Evolutionary conservation across 2,888 invertebrate genomes (phyloP), one percentile per base, ranked within the genome.

Genomic region (Thelaira solivaga): DNA sequence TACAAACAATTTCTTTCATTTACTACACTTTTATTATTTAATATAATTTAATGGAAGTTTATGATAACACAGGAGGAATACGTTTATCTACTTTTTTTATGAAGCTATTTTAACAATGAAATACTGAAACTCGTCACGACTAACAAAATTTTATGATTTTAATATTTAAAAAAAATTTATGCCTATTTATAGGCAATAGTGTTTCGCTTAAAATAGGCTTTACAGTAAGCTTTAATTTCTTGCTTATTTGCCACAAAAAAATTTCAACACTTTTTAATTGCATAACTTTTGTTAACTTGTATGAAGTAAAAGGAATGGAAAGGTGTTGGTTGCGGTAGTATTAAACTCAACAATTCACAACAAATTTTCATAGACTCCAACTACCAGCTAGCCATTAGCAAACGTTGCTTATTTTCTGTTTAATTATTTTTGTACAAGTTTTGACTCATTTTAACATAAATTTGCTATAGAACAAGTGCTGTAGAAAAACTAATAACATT

Each of bases 11-110:
- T 41, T 34, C 34, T 29, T 62, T 45, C 62, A 45, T 64, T 62
- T 24, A 62, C 49, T 24, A 43, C 16, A 2, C 47, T 65, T 74
- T 65, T 61, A 84, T 83, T 83, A 83, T 85, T 84, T 85, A 85
- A 85, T 85, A 83, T 83, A 85, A 84, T 85, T 86, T 83, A 86
- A 85, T 85, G 84, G 81, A 83, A 55, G 82, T 82, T 84, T 84
- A 82, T 84, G 77, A 47, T 75, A 75, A 61, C 53, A 24, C 31
- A 20, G n/a, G n/a, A n/a, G n/a, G n/a, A n/a, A n/a, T n/a, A n/a
- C n/a, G n/a, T n/a, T n/a, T n/a, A n/a, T n/a, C n/a, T n/a, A n/a
- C n/a, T 29, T 45, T 20, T 53, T 65, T 11, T 39, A 18, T 57
- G 51, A 18, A 11, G 18, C 18, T 2, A n/a, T 20, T 29, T 43